A percentile compares a stretch with the other conserved stretches of the same genome.
Evolutionary conservation across 1,140 invertebrate species (phyloP).

Genomic region (Trissolcus basalis): DNA sequence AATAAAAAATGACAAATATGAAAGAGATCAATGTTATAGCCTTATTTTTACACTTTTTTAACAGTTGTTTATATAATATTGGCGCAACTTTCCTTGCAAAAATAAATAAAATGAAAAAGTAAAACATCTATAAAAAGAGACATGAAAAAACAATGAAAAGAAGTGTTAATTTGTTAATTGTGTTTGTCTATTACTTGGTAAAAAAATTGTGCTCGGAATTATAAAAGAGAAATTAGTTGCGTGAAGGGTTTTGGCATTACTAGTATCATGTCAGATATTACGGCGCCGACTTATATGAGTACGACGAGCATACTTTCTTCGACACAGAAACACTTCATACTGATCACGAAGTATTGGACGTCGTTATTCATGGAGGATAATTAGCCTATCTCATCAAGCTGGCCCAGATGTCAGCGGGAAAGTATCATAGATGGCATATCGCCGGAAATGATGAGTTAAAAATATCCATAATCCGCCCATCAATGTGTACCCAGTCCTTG

Average conservation of each 20-base stretch:
- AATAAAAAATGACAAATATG: no score
- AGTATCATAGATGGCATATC: slow-evolving; percentile 55
- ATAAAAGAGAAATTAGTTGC: slow-evolving; percentile 47
- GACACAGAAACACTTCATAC: slow-evolving; percentile 62
- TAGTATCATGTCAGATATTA: slow-evolving; percentile 42
- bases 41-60: no score
- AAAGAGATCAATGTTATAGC: no score
- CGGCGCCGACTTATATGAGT: slow-evolving; percentile 56
- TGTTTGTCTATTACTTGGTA: no score
- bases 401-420: slow-evolving; percentile 64
- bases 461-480: slow-evolving; percentile 56
- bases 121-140: no score
- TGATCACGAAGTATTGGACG: slow-evolving; percentile 57
- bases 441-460: slow-evolving; percentile 58
- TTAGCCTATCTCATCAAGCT: slow-evolving; percentile 62
- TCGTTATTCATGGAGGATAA: slow-evolving; percentile 62
- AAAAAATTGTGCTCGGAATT: slow-evolving; percentile 17
- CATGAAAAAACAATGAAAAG: no score
- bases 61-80: no score
- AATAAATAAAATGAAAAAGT: no score
- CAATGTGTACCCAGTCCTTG: slow-evolving; percentile 38
- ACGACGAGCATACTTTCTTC: slow-evolving; percentile 63
- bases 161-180: no score
- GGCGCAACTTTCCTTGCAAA: no score
- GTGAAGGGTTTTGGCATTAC: slow-evolving; percentile 37